A percentile compares a stretch with the other conserved stretches of the same genome.
Conservation (phyloP, 2,113 vertebrate genomes). For the Pomatostomus ruficeps region DNA sequence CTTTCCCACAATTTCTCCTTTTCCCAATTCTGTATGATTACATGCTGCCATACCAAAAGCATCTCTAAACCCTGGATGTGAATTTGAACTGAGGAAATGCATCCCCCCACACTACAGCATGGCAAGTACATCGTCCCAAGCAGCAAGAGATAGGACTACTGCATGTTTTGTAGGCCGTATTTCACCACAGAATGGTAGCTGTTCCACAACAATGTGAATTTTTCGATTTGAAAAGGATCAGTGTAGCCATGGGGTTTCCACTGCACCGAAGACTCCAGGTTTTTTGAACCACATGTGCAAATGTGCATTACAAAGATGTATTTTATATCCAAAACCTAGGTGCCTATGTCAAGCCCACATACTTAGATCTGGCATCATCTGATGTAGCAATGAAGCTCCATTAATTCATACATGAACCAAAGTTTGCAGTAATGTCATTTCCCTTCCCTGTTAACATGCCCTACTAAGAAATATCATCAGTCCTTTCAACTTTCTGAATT, state of each 20-base stretch:
- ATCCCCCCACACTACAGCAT: not conserved
- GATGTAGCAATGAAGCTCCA: not conserved
- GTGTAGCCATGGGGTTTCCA: accelerated
- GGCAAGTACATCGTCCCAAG: not conserved
- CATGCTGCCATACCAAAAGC: not conserved
- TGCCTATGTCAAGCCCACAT: not conserved
- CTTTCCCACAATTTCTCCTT: not conserved
- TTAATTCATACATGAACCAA: not conserved
- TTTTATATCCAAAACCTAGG: not conserved
- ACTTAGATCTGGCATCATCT: not conserved
- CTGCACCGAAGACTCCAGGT: not conserved
- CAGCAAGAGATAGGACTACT: not conserved
- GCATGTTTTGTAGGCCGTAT: not conserved
- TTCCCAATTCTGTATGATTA: not conserved
- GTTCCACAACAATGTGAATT: not conserved
- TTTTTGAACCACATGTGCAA: not conserved
- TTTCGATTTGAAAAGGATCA: not conserved
- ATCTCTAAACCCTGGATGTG: not conserved
- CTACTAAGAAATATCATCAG: not conserved
- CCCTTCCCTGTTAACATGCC: not conserved
- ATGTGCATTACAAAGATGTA: not conserved
- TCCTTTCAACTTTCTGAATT: not conserved
- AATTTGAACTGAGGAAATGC: not conserved
- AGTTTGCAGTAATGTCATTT: not conserved
- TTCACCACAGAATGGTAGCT: not conserved